phyloP scores from a whole-genome alignment of 2,113 vertebrate genomes.

The Machaerirhynchus nigripectus region DNA sequence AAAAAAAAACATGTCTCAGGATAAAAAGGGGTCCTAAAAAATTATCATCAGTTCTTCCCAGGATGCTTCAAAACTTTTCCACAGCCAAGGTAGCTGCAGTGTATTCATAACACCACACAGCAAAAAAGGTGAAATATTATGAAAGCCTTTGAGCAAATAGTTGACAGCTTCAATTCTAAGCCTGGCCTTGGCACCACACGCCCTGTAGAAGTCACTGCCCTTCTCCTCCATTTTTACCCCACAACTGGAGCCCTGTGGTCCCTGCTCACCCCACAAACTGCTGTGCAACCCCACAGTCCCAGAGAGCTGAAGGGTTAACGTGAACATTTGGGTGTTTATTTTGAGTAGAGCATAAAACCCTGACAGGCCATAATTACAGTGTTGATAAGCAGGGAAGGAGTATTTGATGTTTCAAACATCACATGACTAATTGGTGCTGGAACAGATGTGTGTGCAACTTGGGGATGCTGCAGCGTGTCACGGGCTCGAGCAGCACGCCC shows the following conservation, averaged over 20 bases:
- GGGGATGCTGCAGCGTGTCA: neutral
- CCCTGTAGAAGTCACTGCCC: neutral
- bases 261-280: rapidly evolving
- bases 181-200: neutral
- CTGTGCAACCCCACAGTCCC: neutral
- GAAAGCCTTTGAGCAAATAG: neutral
- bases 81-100: neutral
- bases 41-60: neutral
- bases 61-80: neutral
- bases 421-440: conserved; percentile 44
- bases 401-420: conserved; percentile 54
- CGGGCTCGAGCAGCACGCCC: rapidly evolving
- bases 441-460: conserved; percentile 52
- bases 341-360: conserved; percentile 58
- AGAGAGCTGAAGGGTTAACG: conserved; percentile 30
- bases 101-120: rapidly evolving
- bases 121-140: neutral
- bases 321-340: conserved; percentile 39
- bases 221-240: neutral
- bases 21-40: neutral
- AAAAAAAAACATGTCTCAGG: neutral
- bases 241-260: neutral
- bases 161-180: neutral
- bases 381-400: conserved; percentile 57
- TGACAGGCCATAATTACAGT: conserved; percentile 65